Base-by-base conservation (phyloP, 2,113 vertebrate species). In the Grus americana region DNA sequence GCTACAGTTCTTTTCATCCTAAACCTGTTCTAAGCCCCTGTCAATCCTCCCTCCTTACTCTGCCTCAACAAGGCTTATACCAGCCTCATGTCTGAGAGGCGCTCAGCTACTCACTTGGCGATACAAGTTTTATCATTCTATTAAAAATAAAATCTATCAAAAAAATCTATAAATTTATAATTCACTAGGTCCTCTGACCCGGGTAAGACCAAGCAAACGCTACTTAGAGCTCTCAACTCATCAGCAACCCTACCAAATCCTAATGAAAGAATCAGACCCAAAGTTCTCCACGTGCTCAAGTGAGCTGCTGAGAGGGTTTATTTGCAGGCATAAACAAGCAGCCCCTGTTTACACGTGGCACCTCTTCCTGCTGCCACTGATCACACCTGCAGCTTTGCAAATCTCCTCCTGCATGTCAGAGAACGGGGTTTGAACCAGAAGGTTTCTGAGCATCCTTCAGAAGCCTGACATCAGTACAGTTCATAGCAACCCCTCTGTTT, bases 261-360 rank as follows among this genome's bases (percentile, higher is more conserved):
- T 70, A 61, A 8, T 3, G 27, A 58, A 87, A 32, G n/a, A 47
- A 57, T 44, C 50, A 2, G 24, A 54, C 30, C 14, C 22, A 3
- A 49, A 85, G 49, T n/a, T 76, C 46, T 91, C 29, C 74, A 24
- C 0, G 0, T 12, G 46, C 50, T 80, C 46, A 65, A 18, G 9
- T 7, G 38, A 82, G 63, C 50, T 80, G 54, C 58, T 47, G 5
- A 46, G 52, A 40, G 17, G 36, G 20, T 58, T 65, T 63, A 22
- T 11, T 21, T 26, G 44, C 40, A 68, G 44, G 46, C 36, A 20
- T 19, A 23, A 68, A 32, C 14, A 65, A 3, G 20, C 52, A 58
- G 61, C 26, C 38, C 16, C 18, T 26, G 4, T 1, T 74, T 44
- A 67, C 17, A 65, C 32, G 0, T 4, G 32, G 12, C 57, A 59